Evolutionary conservation across 1,140 invertebrate species (phyloP).

Genomic region (Anoplophora glabripennis): DNA sequence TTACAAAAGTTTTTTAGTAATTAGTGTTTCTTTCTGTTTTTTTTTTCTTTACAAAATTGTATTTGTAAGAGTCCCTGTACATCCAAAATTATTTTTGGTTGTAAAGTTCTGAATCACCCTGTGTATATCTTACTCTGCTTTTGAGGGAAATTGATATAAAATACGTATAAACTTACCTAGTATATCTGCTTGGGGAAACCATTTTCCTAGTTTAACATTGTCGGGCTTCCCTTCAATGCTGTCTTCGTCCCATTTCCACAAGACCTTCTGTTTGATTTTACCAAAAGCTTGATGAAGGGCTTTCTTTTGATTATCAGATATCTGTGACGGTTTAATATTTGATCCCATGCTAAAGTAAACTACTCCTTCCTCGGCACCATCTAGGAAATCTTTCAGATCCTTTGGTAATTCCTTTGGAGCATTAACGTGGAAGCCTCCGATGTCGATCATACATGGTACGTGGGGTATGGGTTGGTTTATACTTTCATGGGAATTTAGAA

Average conservation of each 20-base stretch:
- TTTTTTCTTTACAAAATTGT: too few species aligned
- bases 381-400: conserved; percentile 51
- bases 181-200: conserved; percentile 29
- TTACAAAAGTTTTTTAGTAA: too few species aligned
- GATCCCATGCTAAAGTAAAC: conserved; percentile 60
- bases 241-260: conserved; percentile 55
- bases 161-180: conserved; percentile 33
- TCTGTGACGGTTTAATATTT: conserved; percentile 44
- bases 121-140: too few species aligned
- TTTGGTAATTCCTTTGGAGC: conserved; percentile 44
- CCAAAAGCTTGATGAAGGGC: conserved; percentile 14
- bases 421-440: conserved; percentile 54
- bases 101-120: too few species aligned
- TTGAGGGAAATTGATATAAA: too few species aligned
- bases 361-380: conserved; percentile 51
- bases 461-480: conserved; percentile 54
- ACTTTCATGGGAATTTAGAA: conserved; percentile 57
- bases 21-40: too few species aligned
- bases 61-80: too few species aligned
- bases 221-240: conserved; percentile 41
- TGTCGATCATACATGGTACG: conserved; percentile 55
- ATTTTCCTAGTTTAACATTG: conserved; percentile 25
- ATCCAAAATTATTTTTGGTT: too few species aligned
- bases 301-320: neutral
- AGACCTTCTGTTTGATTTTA: conserved; percentile 50